A percentile compares a stretch with the other conserved stretches of the same genome.
Conservation (phyloP, 1,140 invertebrate genomes). For the Anthonomus grandis region DNA sequence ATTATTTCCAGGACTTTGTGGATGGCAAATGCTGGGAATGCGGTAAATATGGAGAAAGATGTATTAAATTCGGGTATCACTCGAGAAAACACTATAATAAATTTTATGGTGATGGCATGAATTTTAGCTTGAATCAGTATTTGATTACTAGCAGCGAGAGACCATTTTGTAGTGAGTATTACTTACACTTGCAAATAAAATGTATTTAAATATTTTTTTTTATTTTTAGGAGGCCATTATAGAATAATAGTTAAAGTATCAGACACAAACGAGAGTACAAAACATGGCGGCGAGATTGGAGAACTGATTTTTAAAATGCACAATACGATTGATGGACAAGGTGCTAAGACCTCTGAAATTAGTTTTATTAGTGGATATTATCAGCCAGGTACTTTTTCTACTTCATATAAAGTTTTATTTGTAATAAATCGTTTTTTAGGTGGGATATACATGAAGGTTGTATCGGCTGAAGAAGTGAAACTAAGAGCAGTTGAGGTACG, state of each 20-base stretch:
- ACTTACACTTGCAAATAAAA: no score
- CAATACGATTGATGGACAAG: conserved; percentile 50
- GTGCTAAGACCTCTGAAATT: conserved; percentile 35
- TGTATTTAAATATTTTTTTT: conserved; percentile 11
- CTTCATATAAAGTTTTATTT: not conserved
- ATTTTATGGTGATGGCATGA: conserved; percentile 36
- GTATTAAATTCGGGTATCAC: conserved; percentile 67
- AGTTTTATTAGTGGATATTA: conserved; percentile 53
- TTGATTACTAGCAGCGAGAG: conserved; percentile 63
- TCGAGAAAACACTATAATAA: conserved; percentile 55
- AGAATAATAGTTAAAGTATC: conserved; percentile 70
- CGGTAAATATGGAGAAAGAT: conserved; percentile 58
- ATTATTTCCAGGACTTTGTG: conserved; percentile 58
- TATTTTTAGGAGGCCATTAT: conserved; percentile 67
- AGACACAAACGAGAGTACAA: conserved; percentile 63
- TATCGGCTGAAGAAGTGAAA: conserved; percentile 64
- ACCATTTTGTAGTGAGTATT: conserved; percentile 74
- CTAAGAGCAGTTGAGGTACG: conserved; percentile 65
- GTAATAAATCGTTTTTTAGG: conserved; percentile 7
- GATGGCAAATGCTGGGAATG: conserved; percentile 73
- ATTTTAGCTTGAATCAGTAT: conserved; percentile 60
- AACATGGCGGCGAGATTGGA: conserved; percentile 76
- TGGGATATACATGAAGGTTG: conserved; percentile 59
- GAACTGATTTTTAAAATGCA: conserved; percentile 64
- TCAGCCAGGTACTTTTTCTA: conserved; percentile 56